Evolutionary conservation across 2,888 invertebrate species (phyloP), one percentile per base, ranked within the genome.

Genomic region (Entomobrya multifasciata): DNA sequence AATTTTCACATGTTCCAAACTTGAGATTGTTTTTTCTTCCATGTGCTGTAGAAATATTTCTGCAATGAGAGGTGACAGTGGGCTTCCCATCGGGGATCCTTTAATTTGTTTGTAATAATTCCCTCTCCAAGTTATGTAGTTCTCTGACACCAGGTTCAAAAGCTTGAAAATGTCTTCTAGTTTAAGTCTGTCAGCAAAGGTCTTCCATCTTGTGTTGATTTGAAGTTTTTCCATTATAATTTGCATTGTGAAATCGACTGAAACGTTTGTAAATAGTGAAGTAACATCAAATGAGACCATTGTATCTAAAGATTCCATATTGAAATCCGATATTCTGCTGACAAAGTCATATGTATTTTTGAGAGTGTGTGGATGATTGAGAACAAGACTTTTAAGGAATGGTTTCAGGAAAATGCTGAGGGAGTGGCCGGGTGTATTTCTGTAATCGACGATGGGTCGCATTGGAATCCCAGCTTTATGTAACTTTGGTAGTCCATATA

Each of bases 41-140:
- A 90, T 83, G 4, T 60, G 22, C n/a, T 82, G 72, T n/a, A 83
- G n/a, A 20, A 49, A 83, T 1, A 83, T 17, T 27, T 74, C 65
- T 25, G 76, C 62, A 0, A 83, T 22, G 0, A 83, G 20, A 17
- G 83, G 83, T 60, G 83, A 83, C n/a, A n/a, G n/a, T n/a, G n/a
- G n/a, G n/a, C n/a, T n/a, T n/a, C n/a, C n/a, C n/a, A n/a, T n/a
- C n/a, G n/a, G n/a, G n/a, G n/a, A n/a, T n/a, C n/a, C n/a, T n/a
- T n/a, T n/a, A n/a, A n/a, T n/a, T n/a, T n/a, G n/a, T n/a, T n/a
- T n/a, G n/a, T n/a, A n/a, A n/a, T n/a, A n/a, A n/a, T n/a, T n/a
- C n/a, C n/a, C n/a, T n/a, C n/a, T n/a, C n/a, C n/a, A n/a, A n/a
- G n/a, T n/a, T n/a, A n/a, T n/a, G n/a, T n/a, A n/a, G n/a, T 44